phyloP scores from a whole-genome alignment of 2,113 vertebrate species.

The Hipposideros armiger region DNA sequence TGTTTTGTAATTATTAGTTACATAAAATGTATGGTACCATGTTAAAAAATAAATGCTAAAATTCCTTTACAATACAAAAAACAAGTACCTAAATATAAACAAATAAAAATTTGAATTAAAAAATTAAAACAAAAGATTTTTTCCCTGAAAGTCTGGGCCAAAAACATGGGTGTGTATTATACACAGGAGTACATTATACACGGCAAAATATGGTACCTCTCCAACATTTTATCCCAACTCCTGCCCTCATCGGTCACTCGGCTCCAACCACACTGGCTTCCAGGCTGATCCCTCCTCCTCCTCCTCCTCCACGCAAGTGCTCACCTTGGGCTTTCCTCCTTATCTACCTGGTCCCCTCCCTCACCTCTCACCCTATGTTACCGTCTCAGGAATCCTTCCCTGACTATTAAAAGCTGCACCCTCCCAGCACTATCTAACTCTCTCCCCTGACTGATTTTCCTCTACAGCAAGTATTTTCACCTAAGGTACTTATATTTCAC shows the following conservation, averaged over 20 bases:
- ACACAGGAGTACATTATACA: no score
- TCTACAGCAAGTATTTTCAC: neutral
- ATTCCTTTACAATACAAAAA: no score
- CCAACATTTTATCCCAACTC: neutral
- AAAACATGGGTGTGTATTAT: no score
- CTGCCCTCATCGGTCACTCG: rapidly evolving
- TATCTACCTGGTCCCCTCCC: rapidly evolving
- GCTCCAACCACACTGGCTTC: neutral
- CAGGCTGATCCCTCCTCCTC: neutral
- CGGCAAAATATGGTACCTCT: neutral
- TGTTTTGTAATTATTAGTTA: no score
- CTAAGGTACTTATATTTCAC: neutral
- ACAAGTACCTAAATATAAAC: no score
- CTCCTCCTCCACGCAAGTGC: neutral
- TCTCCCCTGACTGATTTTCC: neutral
- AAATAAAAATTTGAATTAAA: no score
- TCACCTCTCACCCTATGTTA: no score
- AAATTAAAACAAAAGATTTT: no score
- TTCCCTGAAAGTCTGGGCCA: no score
- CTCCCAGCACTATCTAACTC: neutral
- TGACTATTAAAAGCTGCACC: neutral
- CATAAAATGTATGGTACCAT: no score
- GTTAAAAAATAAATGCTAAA: no score
- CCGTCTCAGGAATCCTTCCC: neutral
- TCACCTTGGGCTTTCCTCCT: neutral